Evolutionary conservation across 2,888 invertebrate genomes (phyloP), one percentile per base, ranked within the genome.

Genomic region (Patella ulyssiponensis): DNA sequence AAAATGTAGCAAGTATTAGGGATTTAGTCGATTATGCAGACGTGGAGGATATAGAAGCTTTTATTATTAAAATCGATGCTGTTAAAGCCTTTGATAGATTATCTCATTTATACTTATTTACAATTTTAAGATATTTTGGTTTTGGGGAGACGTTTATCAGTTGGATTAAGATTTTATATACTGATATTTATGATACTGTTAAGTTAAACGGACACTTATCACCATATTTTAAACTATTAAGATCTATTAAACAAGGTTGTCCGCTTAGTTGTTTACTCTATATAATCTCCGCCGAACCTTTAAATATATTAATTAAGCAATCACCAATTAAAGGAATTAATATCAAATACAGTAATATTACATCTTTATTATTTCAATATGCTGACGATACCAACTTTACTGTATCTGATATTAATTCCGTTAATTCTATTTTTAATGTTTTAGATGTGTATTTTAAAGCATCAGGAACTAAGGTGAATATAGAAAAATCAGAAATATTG

Each of bases 31-130:
- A 82, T 76, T 84, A 82, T 82, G 73, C 75, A n/a, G 77, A 83
- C 12, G 80, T 80, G 64, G 81, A 84, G 72, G 33, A 83, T 14
- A 27, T 80, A 33, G n/a, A 71, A 44, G 76, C 79, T 52, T 77
- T 75, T 73, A 81, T 85, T 73, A 80, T 84, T 64, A 69, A 69
- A 76, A 54, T 84, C 51, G 85, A 86, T 71, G 84, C 84, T 73
- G 83, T 83, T 71, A 86, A 85, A 69, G 84, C 83, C 2, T 84
- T 85, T 54, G 83, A 85, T 73, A 72, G 84, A 58, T 83, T 84
- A 14, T 79, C 76, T 51, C 80, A 82, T 71, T 79, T 76, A 71
- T n/a, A n/a, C n/a, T n/a, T n/a, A n/a, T n/a, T n/a, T n/a, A n/a
- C 20, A 27, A 44, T 74, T 27, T 58, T 74, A 27, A 56, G 20